Evolutionary conservation across 2,888 invertebrate species (phyloP), one percentile per base, ranked within the genome.

Genomic region (Cephonodes hylas): DNA sequence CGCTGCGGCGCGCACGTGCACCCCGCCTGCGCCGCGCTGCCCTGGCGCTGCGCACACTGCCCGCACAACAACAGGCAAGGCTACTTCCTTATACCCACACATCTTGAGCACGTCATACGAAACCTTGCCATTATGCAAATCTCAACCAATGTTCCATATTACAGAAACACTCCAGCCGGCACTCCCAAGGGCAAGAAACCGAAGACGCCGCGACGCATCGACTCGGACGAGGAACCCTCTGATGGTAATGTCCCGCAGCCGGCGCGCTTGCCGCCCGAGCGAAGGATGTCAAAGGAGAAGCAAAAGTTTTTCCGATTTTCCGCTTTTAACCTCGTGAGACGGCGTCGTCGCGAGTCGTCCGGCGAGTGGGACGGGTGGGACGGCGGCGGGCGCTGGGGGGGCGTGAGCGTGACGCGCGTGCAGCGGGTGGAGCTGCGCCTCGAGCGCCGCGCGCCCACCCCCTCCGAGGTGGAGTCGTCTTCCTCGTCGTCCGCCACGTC

Each of bases 301-400:
- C 96, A 96, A 89, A 96, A 96, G 90, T 96, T 96, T 93, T 97
- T 97, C 93, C 93, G 96, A 84, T 94, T 95, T 83, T 96, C 96
- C 75, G 96, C 95, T 61, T 96, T 96, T 85, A 96, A 96, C 85
- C 93, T 95, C 66, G 95, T 94, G 71, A 94, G 94, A n/a, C 81
- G 86, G 59, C 75, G 75, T 61, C 79, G 84, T 59, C 80, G 89
- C 64, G 81, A 77, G 62, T 83, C 86, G 58, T 86, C 89, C 62
- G 76, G 81, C 71, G 86, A 85, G 72, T 89, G 88, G 89, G 89
- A 86, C 74, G 85, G 86, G 59, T 88, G 88, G 86, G 86, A 77
- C 63, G 75, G 72, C 48, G 59, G 69, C 42, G 34, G 63, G 48
- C 61, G 67, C 56, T 80, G 85, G 85, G 79, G 83, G 60, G 88